Evolutionary conservation across 2,113 vertebrate genomes (phyloP).

Genomic region (Pampusana beccarii): DNA sequence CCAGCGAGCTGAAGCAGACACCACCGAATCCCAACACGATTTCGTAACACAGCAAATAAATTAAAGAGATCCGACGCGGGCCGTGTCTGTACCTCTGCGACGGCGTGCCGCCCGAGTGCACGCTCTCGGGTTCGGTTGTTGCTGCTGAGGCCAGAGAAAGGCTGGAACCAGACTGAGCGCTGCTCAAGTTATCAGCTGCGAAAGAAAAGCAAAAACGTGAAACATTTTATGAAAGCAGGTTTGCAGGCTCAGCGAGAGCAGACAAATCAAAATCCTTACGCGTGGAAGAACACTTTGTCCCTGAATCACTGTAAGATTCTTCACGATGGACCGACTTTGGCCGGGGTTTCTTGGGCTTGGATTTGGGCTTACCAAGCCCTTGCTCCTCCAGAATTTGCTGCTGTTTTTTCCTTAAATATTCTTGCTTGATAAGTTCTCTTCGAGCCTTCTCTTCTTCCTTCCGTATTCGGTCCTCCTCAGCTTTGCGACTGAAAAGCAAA

Average conservation of each 20-base stretch:
- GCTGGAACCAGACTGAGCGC: conserved; percentile 90
- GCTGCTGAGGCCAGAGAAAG: conserved; percentile 89
- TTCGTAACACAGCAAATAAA: neutral
- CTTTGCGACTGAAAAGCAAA: conserved; percentile 83
- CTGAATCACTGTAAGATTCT: conserved; percentile 81
- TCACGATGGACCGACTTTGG: conserved; percentile 91
- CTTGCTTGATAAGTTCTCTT: conserved; percentile 94
- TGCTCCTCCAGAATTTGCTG: conserved; percentile 93
- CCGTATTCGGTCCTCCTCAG: conserved; percentile 91
- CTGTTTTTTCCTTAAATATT: conserved; percentile 92
- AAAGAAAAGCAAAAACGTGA: neutral
- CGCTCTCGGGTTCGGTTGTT: conserved; percentile 89
- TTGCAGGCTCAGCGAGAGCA: neutral
- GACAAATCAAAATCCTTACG: conserved; percentile 70
- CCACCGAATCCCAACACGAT: neutral
- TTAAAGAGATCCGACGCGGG: too few relatives aligned
- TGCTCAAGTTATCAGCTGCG: conserved; percentile 87
- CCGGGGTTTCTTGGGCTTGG: conserved; percentile 81
- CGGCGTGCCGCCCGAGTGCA: conserved; percentile 85
- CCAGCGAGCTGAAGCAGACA: neutral
- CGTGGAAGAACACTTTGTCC: conserved; percentile 84
- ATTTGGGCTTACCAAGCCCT: conserved; percentile 84
- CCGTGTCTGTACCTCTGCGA: conserved; percentile 85
- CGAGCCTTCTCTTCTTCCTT: conserved; percentile 96
- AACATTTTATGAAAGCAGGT: neutral